Evolutionary conservation across 2,113 vertebrate species (phyloP).

Genomic region (Cheilinus undulatus): DNA sequence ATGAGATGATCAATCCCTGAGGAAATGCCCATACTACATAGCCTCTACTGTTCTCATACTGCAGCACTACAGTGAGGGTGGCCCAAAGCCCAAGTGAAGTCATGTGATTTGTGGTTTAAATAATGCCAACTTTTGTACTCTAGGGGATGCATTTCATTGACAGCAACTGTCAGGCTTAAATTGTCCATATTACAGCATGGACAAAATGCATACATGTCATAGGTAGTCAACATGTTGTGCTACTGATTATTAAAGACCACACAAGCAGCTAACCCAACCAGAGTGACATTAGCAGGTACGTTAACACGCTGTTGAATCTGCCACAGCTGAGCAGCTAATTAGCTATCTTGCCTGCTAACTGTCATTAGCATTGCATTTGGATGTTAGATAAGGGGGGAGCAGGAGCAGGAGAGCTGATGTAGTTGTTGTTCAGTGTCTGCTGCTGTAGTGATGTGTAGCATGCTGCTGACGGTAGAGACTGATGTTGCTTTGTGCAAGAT

Average conservation of each 20-base stretch:
- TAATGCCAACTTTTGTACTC: too few species aligned
- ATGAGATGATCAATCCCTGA: background rate
- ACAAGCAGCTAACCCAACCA: background rate
- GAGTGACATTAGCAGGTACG: background rate
- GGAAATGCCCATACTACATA: background rate
- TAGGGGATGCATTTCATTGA: background rate
- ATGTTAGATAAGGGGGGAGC: background rate
- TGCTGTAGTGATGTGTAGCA: background rate
- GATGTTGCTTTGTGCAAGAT: too few species aligned
- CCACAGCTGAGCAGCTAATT: conserved; percentile 18
- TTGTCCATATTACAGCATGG: too few species aligned
- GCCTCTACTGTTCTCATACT: background rate
- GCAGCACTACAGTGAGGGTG: background rate
- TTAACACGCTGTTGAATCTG: conserved; percentile 1
- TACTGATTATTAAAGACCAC: background rate
- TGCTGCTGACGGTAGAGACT: too few species aligned
- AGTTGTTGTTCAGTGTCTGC: background rate
- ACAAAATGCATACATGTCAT: background rate
- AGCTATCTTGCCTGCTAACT: background rate
- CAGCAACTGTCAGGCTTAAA: background rate
- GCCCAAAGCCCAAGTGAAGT: background rate
- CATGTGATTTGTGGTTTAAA: too few species aligned
- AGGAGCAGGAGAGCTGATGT: too few species aligned
- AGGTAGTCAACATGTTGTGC: too few species aligned
- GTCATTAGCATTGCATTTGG: conserved; percentile 1